These are phyloP conservation scores for Brachyopa scutellaris DNA, from an alignment of 2,888 invertebrate species.

Conservation along the genomic window DNA sequence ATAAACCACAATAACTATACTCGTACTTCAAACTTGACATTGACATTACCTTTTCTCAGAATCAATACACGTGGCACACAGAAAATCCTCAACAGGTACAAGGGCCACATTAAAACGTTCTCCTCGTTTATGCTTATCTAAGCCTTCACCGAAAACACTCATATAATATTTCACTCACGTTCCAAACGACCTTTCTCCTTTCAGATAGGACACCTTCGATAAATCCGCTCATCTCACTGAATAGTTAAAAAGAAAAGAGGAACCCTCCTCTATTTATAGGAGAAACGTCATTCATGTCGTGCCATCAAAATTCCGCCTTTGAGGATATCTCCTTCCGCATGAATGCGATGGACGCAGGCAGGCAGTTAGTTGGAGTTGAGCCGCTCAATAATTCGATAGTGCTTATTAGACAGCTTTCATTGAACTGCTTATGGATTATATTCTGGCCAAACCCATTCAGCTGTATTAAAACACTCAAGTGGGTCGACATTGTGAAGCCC, in stretches of 20 bases:
- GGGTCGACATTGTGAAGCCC: neutral
- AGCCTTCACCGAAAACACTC: no score
- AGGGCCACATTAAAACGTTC: no score
- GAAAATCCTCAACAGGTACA: no score
- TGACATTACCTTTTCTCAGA: no score
- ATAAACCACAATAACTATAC: no score
- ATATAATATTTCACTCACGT: neutral
- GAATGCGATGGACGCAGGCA: neutral
- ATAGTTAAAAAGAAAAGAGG: neutral
- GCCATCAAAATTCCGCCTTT: conserved; percentile 10
- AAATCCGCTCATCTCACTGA: conserved; percentile 12
- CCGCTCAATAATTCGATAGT: conserved; percentile 48
- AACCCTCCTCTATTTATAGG: conserved; percentile 19
- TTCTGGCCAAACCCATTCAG: conserved; percentile 17
- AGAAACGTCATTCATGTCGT: conserved; percentile 6
- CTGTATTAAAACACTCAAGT: conserved; percentile 26
- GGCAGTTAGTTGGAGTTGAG: neutral
- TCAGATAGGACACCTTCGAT: neutral
- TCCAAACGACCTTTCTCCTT: no score
- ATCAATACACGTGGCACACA: no score
- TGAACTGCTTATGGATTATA: conserved; percentile 46
- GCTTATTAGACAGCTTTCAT: conserved; percentile 51
- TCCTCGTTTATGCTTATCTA: no score
- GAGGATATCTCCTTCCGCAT: conserved; percentile 35
- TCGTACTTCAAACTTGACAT: no score